phyloP scores from a whole-genome alignment of 2,113 vertebrate genomes.

The Scomber japonicus region DNA sequence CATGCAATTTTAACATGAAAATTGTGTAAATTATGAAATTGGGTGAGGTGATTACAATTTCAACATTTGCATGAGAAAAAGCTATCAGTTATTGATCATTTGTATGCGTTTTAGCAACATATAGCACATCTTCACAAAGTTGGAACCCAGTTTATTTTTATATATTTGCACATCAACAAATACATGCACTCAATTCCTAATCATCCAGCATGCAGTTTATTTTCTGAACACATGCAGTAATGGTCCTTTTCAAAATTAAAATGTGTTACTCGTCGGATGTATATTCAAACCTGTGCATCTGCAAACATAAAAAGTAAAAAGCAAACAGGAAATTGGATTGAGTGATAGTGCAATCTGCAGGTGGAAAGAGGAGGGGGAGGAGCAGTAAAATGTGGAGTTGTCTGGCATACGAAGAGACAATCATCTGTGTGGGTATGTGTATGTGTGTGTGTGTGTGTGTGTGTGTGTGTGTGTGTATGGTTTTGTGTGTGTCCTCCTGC shows the following conservation, averaged over 20 bases:
- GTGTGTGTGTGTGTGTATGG: constrained; percentile 21
- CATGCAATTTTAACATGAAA: background rate
- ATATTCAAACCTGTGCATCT: constrained; percentile 21
- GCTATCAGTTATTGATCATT: background rate
- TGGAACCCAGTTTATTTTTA: background rate
- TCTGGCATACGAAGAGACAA: constrained; percentile 72
- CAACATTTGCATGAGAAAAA: background rate
- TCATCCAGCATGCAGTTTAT: background rate
- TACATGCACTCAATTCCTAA: background rate
- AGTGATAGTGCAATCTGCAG: constrained; percentile 77
- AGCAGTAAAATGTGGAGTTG: constrained; percentile 63
- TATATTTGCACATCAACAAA: background rate
- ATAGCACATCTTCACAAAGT: background rate
- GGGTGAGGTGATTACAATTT: background rate
- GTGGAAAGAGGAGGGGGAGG: constrained; percentile 53
- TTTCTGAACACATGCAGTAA: constrained; percentile 9
- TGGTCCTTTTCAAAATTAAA: background rate
- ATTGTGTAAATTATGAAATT: background rate
- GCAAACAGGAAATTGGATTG: constrained; percentile 59
- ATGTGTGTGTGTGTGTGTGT: constrained; percentile 6
- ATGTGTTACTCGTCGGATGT: background rate
- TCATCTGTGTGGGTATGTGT: constrained; percentile 57
- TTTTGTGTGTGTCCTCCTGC: constrained; percentile 19
- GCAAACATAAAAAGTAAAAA: constrained; percentile 53
- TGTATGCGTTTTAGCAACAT: background rate